Evolutionary conservation across 2,888 invertebrate species (phyloP).

Genomic region (Marasmarcha lunaedactyla): DNA sequence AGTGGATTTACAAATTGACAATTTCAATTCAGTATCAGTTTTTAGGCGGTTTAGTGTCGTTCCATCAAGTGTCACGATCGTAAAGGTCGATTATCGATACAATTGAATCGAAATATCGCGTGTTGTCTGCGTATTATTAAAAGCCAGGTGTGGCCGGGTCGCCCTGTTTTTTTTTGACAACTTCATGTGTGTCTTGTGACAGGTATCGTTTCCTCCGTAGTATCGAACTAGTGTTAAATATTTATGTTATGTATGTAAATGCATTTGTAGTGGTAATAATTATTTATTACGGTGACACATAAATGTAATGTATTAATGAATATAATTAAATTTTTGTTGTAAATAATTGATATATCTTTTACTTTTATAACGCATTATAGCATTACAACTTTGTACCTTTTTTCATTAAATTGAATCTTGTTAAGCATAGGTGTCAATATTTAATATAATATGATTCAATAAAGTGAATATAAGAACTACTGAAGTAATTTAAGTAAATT

Average conservation of each 20-base stretch:
- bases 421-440: no score
- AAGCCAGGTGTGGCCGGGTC: constrained; percentile 30
- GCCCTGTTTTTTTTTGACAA: constrained; percentile 13
- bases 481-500: no score
- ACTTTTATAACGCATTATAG: no score
- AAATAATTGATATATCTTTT: not conserved
- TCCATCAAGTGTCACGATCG: constrained; percentile 34
- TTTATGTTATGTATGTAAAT: no score
- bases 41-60: constrained; percentile 27
- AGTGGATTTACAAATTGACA: constrained; percentile 5
- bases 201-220: not conserved
- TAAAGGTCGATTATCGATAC: constrained; percentile 43
- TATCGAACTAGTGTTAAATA: no score
- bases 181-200: constrained; percentile 7
- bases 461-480: no score
- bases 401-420: no score
- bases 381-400: no score
- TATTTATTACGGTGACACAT: no score
- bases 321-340: not conserved
- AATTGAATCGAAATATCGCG: constrained; percentile 46
- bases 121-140: constrained; percentile 26
- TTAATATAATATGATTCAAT: no score
- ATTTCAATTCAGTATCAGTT: not conserved
- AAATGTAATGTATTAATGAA: not conserved
- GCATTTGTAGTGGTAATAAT: no score